These are phyloP conservation scores for Sarcophaga rosellei DNA, from an alignment of 2,888 invertebrate species.

Conservation along the genomic window DNA sequence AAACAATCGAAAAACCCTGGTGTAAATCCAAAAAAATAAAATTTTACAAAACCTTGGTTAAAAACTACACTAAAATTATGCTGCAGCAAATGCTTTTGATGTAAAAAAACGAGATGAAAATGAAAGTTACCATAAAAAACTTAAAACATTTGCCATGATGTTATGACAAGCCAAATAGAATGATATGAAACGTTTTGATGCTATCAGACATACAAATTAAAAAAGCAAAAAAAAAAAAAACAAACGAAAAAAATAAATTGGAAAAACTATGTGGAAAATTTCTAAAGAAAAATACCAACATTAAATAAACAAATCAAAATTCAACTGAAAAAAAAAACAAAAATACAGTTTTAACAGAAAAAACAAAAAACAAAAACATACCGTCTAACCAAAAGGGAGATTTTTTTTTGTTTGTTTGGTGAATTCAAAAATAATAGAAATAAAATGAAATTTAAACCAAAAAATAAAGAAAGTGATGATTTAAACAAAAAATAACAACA, in stretches of 20 bases:
- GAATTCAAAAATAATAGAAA: conserved; percentile 32
- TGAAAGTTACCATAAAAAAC: conserved; percentile 15
- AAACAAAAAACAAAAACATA: conserved; percentile 32
- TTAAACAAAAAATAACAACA: conserved; percentile 10
- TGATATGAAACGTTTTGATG: conserved; percentile 66
- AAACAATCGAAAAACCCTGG: conserved; percentile 7
- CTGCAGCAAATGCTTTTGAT: conserved; percentile 25
- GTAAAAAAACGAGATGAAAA: conserved; percentile 12
- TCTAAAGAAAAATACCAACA: conserved; percentile 3
- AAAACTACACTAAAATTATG: conserved; percentile 40
- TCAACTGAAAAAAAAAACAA: no score
- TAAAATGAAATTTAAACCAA: conserved; percentile 19
- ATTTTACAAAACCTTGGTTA: background rate
- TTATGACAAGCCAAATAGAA: conserved; percentile 65
- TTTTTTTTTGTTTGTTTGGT: background rate
- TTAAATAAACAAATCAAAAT: conserved; percentile 51
- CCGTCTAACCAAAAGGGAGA: background rate
- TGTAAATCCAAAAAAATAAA: conserved; percentile 21
- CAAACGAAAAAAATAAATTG: background rate
- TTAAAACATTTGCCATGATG: conserved; percentile 58
- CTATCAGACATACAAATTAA: conserved; percentile 41
- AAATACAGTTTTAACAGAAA: conserved; percentile 29
- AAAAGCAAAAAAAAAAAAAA: conserved; percentile 20
- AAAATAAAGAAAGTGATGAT: conserved; percentile 6
- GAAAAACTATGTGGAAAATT: background rate